These are phyloP conservation scores for Drosophila elegans DNA, from an alignment of 1,140 invertebrate species.

Conservation along the genomic window DNA sequence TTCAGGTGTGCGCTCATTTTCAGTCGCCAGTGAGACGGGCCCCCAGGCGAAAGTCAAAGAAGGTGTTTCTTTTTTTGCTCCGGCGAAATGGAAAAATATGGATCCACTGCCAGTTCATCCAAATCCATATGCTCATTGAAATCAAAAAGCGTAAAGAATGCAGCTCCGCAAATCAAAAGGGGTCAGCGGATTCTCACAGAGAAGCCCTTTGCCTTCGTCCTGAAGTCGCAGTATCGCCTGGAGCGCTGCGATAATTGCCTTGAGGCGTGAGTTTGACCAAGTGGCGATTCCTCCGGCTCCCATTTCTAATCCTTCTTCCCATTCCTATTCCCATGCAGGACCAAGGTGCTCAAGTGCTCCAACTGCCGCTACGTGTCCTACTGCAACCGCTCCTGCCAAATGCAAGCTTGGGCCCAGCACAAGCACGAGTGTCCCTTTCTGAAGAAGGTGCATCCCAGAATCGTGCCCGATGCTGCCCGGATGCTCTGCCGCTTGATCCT, in stretches of 20 bases:
- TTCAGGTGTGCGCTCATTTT: slow-evolving; percentile 55
- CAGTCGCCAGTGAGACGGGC: slow-evolving; percentile 44
- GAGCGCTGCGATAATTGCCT: slow-evolving; percentile 88
- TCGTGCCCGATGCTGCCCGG: slow-evolving; percentile 90
- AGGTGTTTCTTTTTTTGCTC: not conserved
- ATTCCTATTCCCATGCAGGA: slow-evolving; percentile 80
- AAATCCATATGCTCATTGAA: not conserved
- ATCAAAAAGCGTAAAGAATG: slow-evolving; percentile 1
- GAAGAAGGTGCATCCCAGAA: slow-evolving; percentile 88
- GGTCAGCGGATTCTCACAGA: slow-evolving; percentile 86
- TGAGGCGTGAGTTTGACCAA: slow-evolving; percentile 85
- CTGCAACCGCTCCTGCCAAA: slow-evolving; percentile 91
- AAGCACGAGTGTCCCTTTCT: slow-evolving; percentile 91
- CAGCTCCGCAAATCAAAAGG: slow-evolving; percentile 52
- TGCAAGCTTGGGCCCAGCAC: slow-evolving; percentile 90
- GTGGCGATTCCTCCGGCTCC: not conserved
- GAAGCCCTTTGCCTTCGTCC: slow-evolving; percentile 87
- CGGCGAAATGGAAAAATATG: not conserved
- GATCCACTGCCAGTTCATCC: not conserved
- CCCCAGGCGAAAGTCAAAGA: slow-evolving; percentile 31
- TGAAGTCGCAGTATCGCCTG: slow-evolving; percentile 86
- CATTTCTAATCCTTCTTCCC: not conserved
- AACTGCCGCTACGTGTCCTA: slow-evolving; percentile 93
- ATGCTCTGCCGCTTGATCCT: slow-evolving; percentile 90
- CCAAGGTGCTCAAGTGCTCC: slow-evolving; percentile 90